Evolutionary conservation across 1,140 invertebrate species (phyloP).

Genomic region (Neuroterus valhalla): DNA sequence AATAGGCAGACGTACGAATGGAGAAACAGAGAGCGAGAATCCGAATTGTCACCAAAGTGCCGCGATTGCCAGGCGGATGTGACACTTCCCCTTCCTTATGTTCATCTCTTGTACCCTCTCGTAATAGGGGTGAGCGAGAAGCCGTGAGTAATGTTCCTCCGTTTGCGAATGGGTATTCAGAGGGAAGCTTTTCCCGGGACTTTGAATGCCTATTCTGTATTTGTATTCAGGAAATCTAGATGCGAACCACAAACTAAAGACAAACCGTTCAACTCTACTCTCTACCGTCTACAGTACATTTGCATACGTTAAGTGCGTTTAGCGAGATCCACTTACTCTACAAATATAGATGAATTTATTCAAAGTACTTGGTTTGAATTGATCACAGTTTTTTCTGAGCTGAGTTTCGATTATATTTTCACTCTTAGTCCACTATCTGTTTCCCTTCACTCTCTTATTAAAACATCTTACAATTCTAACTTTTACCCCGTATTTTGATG

Average conservation of each 20-base stretch:
- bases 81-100: slow-evolving; percentile 28
- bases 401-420: too few species aligned
- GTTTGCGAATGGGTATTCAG: slow-evolving; percentile 47
- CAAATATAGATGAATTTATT: not conserved
- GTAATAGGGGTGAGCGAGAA: slow-evolving; percentile 62
- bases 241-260: slow-evolving; percentile 2
- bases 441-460: too few species aligned
- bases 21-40: slow-evolving; percentile 12
- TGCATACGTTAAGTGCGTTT: too few species aligned
- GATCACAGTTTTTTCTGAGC: not conserved
- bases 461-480: too few species aligned
- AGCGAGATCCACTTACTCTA: not conserved
- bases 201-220: not conserved
- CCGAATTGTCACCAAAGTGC: slow-evolving; percentile 40
- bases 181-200: slow-evolving; percentile 46
- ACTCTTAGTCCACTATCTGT: too few species aligned
- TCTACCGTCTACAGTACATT: too few species aligned
- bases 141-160: slow-evolving; percentile 71
- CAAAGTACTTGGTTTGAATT: not conserved
- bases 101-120: slow-evolving; percentile 37
- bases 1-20: slow-evolving; percentile 37
- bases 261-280: not conserved
- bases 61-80: slow-evolving; percentile 45
- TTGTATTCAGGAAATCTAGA: slow-evolving; percentile 1
- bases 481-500: too few species aligned